Conservation (phyloP, 2,888 invertebrate species). For the Xanthostigma xanthostigma region DNA sequence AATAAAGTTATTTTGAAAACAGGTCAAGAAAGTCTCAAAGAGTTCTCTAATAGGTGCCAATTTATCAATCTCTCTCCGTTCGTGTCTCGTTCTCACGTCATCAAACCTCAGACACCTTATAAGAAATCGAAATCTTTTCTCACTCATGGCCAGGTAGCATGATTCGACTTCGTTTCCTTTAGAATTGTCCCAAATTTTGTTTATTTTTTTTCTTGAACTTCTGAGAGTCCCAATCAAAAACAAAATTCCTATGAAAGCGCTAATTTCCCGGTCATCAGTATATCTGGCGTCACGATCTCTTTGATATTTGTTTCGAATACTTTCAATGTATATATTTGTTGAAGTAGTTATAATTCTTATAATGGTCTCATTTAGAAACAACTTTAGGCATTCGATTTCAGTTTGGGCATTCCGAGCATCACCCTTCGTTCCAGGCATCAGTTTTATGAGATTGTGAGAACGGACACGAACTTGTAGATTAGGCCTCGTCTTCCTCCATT, state of each 20-base stretch:
- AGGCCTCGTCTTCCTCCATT: too few species aligned
- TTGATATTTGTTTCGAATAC: not conserved
- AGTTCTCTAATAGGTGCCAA: constrained; percentile 13
- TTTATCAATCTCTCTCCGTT: constrained; percentile 7
- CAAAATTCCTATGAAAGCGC: constrained; percentile 4
- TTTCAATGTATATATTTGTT: not conserved
- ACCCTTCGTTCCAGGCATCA: too few species aligned
- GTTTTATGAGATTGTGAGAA: too few species aligned
- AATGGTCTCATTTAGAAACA: constrained; percentile 1
- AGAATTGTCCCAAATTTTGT: constrained; percentile 2
- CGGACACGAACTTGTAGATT: too few species aligned
- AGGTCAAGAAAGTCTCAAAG: constrained; percentile 15
- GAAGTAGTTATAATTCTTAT: not conserved
- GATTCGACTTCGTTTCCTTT: constrained; percentile 10
- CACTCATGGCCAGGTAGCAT: constrained; percentile 12
- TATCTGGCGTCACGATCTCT: not conserved
- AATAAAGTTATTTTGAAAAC: constrained; percentile 13
- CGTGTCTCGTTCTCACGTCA: constrained; percentile 6
- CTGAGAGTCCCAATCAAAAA: not conserved
- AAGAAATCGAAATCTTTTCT: constrained; percentile 11
- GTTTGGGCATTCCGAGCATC: too few species aligned
- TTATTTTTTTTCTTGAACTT: not conserved
- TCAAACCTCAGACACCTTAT: constrained; percentile 11
- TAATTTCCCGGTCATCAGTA: constrained; percentile 6
- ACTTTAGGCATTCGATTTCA: not conserved